Conservation (phyloP, 2,888 invertebrate genomes). For the Digitonthophagus gazella region DNA sequence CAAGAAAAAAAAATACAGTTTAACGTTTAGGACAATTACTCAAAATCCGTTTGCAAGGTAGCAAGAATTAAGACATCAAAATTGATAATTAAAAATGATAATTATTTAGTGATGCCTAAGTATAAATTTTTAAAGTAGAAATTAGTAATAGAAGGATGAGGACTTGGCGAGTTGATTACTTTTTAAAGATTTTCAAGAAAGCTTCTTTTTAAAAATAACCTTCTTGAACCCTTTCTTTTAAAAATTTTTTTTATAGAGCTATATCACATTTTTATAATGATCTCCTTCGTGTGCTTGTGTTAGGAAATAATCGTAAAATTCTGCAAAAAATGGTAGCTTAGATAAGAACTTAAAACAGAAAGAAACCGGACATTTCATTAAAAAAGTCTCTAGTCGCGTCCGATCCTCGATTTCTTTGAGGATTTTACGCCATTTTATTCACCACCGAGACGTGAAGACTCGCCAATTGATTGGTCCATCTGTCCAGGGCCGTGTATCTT, state of each 20-base stretch:
- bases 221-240: background rate
- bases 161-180: background rate
- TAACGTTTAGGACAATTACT: no score
- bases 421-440: conserved; percentile 72
- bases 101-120: no score
- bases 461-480: conserved; percentile 91
- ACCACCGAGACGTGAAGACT: conserved; percentile 86
- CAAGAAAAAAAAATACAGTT: background rate
- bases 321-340: background rate
- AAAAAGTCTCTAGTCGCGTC: background rate
- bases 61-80: background rate
- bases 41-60: background rate
- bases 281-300: background rate
- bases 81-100: background rate
- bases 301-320: background rate
- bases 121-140: no score
- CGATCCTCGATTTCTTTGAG: background rate
- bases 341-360: no score
- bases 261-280: background rate
- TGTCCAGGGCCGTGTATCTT: conserved; percentile 89
- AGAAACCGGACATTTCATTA: no score
- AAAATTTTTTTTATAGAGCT: background rate
- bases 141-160: background rate
- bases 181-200: background rate
- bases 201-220: background rate